phyloP scores from a whole-genome alignment of 2,797 vertebrate genomes.

The Chromobotia macracanthus region DNA sequence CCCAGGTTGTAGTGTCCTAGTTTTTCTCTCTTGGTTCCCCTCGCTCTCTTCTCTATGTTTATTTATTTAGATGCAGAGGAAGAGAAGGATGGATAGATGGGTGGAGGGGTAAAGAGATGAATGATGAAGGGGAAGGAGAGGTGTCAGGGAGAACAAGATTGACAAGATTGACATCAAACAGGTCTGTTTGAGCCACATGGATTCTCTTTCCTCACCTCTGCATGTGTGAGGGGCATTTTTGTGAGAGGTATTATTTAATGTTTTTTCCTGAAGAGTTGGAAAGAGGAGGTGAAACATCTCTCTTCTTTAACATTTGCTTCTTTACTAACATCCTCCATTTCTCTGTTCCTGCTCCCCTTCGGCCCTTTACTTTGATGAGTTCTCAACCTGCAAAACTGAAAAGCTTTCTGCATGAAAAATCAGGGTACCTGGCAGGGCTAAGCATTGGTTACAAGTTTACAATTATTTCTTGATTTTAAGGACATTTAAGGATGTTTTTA shows the following conservation, averaged over 20 bases:
- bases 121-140: slow-evolving; percentile 50
- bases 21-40: slow-evolving; percentile 45
- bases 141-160: slow-evolving; percentile 53
- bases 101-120: slow-evolving; percentile 63
- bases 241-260: slow-evolving; percentile 14
- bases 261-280: slow-evolving; percentile 46
- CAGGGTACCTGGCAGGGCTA: neutral
- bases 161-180: slow-evolving; percentile 49
- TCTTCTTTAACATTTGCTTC: slow-evolving; percentile 8
- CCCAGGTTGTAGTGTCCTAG: slow-evolving; percentile 58
- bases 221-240: neutral
- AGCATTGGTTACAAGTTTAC: neutral
- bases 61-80: slow-evolving; percentile 70
- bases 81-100: slow-evolving; percentile 50
- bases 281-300: slow-evolving; percentile 52
- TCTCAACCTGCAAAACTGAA: slow-evolving; percentile 4
- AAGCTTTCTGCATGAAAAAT: neutral
- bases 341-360: neutral
- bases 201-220: slow-evolving; percentile 2
- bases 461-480: slow-evolving; percentile 1
- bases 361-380: slow-evolving; percentile 16
- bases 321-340: slow-evolving; percentile 21
- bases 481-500: neutral
- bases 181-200: neutral
- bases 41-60: slow-evolving; percentile 44